Conservation (phyloP, 2,888 invertebrate species). For the Ctena decussata region DNA sequence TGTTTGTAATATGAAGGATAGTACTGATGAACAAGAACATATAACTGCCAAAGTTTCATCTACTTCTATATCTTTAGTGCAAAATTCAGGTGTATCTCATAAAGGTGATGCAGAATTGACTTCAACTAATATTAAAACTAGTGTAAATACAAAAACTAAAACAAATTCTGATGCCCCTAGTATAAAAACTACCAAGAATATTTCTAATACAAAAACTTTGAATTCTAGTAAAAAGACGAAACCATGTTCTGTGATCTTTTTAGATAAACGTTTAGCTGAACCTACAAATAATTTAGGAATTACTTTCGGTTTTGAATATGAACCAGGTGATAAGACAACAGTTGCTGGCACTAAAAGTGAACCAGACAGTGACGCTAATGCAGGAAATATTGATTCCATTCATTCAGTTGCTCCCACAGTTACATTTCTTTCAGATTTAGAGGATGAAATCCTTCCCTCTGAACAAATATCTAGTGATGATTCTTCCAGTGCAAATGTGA, state of each 20-base stretch:
- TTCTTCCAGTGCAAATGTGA: constrained; percentile 56
- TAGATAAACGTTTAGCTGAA: constrained; percentile 77
- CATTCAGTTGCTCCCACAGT: constrained; percentile 28
- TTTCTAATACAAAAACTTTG: constrained; percentile 17
- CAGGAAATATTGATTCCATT: background rate
- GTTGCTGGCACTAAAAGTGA: constrained; percentile 1
- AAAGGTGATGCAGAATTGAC: constrained; percentile 2
- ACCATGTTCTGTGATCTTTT: constrained; percentile 80
- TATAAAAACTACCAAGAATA: constrained; percentile 12
- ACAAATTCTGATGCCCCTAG: constrained; percentile 30
- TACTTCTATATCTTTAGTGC: constrained; percentile 8
- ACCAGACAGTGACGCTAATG: background rate
- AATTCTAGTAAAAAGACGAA: constrained; percentile 43
- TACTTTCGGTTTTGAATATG: constrained; percentile 80
- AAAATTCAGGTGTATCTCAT: constrained; percentile 18
- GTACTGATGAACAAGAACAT: background rate
- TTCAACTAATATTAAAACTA: background rate
- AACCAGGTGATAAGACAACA: constrained; percentile 15
- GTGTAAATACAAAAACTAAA: constrained; percentile 22
- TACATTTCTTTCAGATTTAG: constrained; percentile 1
- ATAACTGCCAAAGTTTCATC: constrained; percentile 34
- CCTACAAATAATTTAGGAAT: constrained; percentile 75
- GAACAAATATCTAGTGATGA: constrained; percentile 27
- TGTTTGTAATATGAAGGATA: background rate
- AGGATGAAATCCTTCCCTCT: constrained; percentile 7